Conservation (phyloP, 2,888 invertebrate species). For the Cheilosia vernalis region DNA sequence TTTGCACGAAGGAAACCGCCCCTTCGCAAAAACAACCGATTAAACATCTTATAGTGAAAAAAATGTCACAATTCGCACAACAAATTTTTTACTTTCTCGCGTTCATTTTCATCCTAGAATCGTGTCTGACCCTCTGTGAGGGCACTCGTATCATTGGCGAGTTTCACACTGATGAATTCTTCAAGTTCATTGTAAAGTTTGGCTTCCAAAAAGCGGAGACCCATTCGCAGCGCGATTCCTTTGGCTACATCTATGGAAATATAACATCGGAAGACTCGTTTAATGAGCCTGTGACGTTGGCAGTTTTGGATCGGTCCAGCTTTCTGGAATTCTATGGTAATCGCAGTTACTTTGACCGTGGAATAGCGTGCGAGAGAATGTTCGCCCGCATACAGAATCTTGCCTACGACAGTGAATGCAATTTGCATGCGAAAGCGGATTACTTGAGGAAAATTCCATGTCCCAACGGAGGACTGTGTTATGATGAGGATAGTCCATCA, state of each 20-base stretch:
- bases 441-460: slow-evolving; percentile 95
- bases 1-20: slow-evolving; percentile 65
- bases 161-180: slow-evolving; percentile 89
- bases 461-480: slow-evolving; percentile 88
- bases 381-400: slow-evolving; percentile 91
- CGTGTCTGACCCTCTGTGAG: slow-evolving; percentile 65
- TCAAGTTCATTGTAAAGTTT: slow-evolving; percentile 96
- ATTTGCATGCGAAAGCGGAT: slow-evolving; percentile 85
- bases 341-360: slow-evolving; percentile 87
- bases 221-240: slow-evolving; percentile 92
- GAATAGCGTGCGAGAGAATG: slow-evolving; percentile 92
- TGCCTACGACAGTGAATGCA: slow-evolving; percentile 94
- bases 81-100: slow-evolving; percentile 68
- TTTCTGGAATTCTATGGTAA: slow-evolving; percentile 96
- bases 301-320: slow-evolving; percentile 94
- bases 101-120: slow-evolving; percentile 59
- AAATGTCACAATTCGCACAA: slow-evolving; percentile 68
- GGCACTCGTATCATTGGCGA: slow-evolving; percentile 87
- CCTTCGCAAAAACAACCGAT: slow-evolving; percentile 39
- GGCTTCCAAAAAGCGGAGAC: slow-evolving; percentile 98
- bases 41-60: neutral
- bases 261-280: slow-evolving; percentile 90
- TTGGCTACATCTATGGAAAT: slow-evolving; percentile 98
- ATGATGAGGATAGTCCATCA: slow-evolving; percentile 93
- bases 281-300: slow-evolving; percentile 90